Evolutionary conservation across 1,140 invertebrate genomes (phyloP).

Genomic region (Tetramorium simillimum): DNA sequence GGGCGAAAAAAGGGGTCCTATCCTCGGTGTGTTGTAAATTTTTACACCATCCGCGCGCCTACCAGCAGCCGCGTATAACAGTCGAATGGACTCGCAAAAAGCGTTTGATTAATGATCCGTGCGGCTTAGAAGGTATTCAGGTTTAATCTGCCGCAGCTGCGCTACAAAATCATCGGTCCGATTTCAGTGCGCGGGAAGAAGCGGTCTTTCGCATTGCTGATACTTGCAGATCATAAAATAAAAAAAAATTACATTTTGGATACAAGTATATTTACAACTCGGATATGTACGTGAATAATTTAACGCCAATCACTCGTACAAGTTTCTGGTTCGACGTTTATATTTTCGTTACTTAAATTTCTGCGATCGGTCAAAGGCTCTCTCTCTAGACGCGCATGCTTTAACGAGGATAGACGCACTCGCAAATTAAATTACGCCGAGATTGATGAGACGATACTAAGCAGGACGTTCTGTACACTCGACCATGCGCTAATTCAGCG

Average conservation of each 20-base stretch:
- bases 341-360: constrained; percentile 43
- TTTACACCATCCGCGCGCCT: constrained; percentile 37
- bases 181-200: not conserved
- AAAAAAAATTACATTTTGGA: constrained; percentile 7
- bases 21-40: constrained; percentile 37
- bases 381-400: not conserved
- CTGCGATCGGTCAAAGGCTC: constrained; percentile 20
- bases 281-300: not conserved
- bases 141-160: constrained; percentile 28
- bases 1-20: not conserved
- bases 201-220: not conserved
- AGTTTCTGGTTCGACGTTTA: not conserved
- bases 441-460: constrained; percentile 59
- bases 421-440: constrained; percentile 47
- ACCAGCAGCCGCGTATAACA: constrained; percentile 41
- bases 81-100: constrained; percentile 40
- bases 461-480: constrained; percentile 30
- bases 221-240: not conserved
- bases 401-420: constrained; percentile 26
- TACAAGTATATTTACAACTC: not conserved
- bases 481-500: constrained; percentile 34
- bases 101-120: constrained; percentile 56
- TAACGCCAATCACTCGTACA: not conserved
- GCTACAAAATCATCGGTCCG: constrained; percentile 16
- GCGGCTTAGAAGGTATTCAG: not conserved